These are phyloP conservation scores for Trypoxylon attenuatum DNA, from an alignment of 2,888 invertebrate species.

Conservation along the genomic window DNA sequence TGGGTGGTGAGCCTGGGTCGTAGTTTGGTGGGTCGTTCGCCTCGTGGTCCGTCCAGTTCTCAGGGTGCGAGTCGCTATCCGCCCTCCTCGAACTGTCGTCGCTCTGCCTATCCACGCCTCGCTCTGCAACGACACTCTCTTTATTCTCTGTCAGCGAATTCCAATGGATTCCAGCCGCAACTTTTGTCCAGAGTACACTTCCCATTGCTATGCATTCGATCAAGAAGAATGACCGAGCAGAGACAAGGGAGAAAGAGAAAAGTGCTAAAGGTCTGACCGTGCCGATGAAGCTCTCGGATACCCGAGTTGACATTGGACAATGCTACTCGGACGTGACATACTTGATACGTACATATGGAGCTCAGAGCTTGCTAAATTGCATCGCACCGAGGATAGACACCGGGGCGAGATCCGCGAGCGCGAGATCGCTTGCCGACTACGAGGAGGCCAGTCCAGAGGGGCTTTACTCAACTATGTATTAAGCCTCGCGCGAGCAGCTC, in stretches of 20 bases:
- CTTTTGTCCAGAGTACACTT: too few relatives aligned
- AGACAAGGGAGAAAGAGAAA: background rate
- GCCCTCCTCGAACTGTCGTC: conserved; percentile 78
- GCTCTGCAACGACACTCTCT: conserved; percentile 68
- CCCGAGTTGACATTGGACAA: background rate
- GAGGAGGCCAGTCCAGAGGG: background rate
- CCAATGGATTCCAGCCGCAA: too few relatives aligned
- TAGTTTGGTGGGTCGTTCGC: conserved; percentile 80
- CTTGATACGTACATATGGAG: background rate
- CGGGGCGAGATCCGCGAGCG: background rate
- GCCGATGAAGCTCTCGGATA: background rate
- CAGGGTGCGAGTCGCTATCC: conserved; percentile 77
- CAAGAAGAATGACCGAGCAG: too few relatives aligned
- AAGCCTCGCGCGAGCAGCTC: background rate
- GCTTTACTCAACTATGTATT: background rate
- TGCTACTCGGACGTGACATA: background rate
- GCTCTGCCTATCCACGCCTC: conserved; percentile 76
- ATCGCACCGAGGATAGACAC: background rate
- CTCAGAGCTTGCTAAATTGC: too few relatives aligned
- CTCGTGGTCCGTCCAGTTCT: conserved; percentile 82
- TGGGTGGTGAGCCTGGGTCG: conserved; percentile 79
- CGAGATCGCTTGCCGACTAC: background rate
- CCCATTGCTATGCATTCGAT: too few relatives aligned
- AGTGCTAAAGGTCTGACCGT: background rate
- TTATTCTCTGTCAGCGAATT: conserved; percentile 38